Evolutionary conservation across 2,113 vertebrate species (phyloP).

Genomic region (Chaenogobius annularis): DNA sequence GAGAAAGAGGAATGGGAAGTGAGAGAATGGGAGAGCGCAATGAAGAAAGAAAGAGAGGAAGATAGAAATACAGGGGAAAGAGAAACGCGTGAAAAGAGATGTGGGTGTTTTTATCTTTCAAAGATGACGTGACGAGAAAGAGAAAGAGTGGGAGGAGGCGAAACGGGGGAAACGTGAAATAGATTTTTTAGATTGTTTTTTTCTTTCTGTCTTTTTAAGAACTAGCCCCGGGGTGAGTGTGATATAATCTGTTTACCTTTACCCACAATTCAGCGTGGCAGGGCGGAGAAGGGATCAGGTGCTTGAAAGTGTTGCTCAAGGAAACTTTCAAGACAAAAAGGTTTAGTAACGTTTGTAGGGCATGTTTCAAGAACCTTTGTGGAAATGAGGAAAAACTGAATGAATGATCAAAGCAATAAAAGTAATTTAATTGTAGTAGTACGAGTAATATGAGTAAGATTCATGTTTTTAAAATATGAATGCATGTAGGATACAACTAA

Average conservation of each 20-base stretch:
- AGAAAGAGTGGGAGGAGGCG: constrained; percentile 23
- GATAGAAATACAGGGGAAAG: too few species aligned
- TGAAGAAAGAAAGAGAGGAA: too few species aligned
- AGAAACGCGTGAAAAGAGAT: too few species aligned
- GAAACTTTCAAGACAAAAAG: constrained; percentile 6
- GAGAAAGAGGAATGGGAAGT: too few species aligned
- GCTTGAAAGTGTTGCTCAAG: constrained; percentile 39
- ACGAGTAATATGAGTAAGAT: neutral
- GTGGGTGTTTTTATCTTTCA: too few species aligned
- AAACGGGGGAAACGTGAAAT: constrained; percentile 33
- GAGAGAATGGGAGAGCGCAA: too few species aligned
- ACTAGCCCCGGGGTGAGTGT: constrained; percentile 63
- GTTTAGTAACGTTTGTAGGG: neutral
- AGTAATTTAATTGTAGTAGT: neutral
- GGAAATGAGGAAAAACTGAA: neutral
- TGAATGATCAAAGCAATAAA: neutral
- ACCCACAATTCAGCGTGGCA: constrained; percentile 35
- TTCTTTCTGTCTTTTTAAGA: constrained; percentile 48
- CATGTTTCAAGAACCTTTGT: neutral
- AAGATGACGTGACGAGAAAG: neutral
- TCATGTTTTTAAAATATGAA: too few species aligned
- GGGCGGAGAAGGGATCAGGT: constrained; percentile 34
- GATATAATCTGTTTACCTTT: constrained; percentile 70
- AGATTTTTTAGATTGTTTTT: constrained; percentile 5
- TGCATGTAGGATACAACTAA: too few species aligned